A percentile compares a stretch with the other conserved stretches of the same genome.
These are phyloP conservation scores for Melanostoma mellinum DNA, from an alignment of 2,888 invertebrate species.

Conservation along the genomic window DNA sequence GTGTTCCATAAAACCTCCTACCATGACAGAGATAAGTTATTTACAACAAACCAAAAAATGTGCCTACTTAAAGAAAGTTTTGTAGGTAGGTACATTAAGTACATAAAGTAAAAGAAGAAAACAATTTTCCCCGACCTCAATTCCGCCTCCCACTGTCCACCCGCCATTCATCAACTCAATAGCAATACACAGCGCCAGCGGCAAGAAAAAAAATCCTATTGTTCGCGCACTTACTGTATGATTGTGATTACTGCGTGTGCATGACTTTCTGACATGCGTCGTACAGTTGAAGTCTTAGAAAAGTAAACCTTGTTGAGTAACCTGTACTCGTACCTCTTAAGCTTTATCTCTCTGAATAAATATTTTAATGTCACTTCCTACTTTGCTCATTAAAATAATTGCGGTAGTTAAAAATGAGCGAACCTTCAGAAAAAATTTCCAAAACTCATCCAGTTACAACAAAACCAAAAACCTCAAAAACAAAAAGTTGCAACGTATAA, in stretches of 20 bases:
- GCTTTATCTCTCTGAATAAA: not conserved
- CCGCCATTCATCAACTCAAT: not conserved
- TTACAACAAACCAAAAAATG: constrained; percentile 45
- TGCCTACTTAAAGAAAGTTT: constrained; percentile 67
- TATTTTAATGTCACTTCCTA: constrained; percentile 61
- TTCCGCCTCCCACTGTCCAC: constrained; percentile 33
- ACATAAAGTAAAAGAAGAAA: constrained; percentile 41
- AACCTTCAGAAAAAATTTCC: constrained; percentile 20
- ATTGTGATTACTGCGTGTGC: constrained; percentile 53
- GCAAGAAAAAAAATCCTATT: constrained; percentile 44
- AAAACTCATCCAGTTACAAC: constrained; percentile 8
- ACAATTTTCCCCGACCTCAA: constrained; percentile 71
- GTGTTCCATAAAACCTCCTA: constrained; percentile 62
- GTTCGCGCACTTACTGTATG: constrained; percentile 35
- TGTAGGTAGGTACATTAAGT: constrained; percentile 51
- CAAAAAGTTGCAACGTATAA: constrained; percentile 21
- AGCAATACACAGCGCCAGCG: not conserved
- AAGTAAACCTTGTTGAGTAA: constrained; percentile 40
- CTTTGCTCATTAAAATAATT: constrained; percentile 64
- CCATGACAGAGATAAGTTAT: constrained; percentile 59
- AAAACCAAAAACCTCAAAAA: constrained; percentile 10
- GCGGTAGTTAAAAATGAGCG: constrained; percentile 65
- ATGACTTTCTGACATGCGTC: constrained; percentile 63
- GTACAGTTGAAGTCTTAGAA: constrained; percentile 59
- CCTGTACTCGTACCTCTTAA: constrained; percentile 26